These are phyloP conservation scores for Parnassius apollo DNA, from an alignment of 2,888 invertebrate species.

Conservation along the genomic window DNA sequence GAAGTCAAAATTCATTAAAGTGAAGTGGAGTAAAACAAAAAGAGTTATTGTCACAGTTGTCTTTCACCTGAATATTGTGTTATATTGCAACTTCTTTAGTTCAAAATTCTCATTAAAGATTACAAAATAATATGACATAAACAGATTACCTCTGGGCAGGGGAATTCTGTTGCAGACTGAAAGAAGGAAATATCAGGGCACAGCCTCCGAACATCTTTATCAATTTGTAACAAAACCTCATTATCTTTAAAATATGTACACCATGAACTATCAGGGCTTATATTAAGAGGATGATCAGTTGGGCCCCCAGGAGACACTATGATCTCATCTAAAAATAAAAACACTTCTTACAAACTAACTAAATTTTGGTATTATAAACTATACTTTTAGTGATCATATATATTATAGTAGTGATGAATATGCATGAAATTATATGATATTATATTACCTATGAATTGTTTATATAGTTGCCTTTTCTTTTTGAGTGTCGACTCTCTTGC, in stretches of 20 bases:
- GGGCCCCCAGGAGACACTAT: conserved; percentile 91
- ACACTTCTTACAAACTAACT: background rate
- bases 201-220: conserved; percentile 96
- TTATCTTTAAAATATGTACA: conserved; percentile 98
- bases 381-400: background rate
- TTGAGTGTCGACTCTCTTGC: conserved; percentile 85
- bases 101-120: too few relatives aligned
- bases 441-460: conserved; percentile 87
- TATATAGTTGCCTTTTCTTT: conserved; percentile 90
- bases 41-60: too few relatives aligned
- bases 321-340: conserved; percentile 86
- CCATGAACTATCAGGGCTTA: conserved; percentile 98
- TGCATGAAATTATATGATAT: background rate
- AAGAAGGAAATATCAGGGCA: conserved; percentile 99
- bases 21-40: too few relatives aligned
- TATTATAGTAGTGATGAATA: background rate
- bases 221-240: conserved; percentile 97
- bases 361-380: background rate
- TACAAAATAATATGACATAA: too few relatives aligned
- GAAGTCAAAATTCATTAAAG: too few relatives aligned
- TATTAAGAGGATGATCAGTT: conserved; percentile 94
- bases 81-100: too few relatives aligned
- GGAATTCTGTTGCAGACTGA: conserved; percentile 94
- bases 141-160: conserved; percentile 84
- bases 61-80: too few relatives aligned